phyloP scores from a whole-genome alignment of 2,113 vertebrate genomes.

The Sylvia atricapilla region DNA sequence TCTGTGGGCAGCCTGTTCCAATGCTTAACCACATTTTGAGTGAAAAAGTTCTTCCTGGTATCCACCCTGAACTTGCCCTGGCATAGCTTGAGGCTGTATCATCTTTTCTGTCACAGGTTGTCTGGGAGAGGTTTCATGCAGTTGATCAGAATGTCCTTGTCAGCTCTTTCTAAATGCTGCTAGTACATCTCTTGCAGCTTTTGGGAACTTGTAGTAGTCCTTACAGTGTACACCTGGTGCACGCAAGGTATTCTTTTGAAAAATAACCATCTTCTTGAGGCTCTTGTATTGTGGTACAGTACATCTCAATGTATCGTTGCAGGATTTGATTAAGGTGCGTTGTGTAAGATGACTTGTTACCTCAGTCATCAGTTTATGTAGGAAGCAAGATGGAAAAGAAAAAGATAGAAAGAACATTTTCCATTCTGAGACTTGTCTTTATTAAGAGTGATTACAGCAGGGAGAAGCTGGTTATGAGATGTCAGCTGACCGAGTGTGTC shows the following conservation, averaged over 20 bases:
- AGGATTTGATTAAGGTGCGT: background rate
- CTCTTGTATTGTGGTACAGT: background rate
- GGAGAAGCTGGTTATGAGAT: background rate
- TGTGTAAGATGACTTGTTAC: fast-evolving
- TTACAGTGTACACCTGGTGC: background rate
- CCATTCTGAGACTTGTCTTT: background rate
- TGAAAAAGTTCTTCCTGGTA: background rate
- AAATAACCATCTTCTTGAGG: background rate
- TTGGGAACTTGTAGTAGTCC: background rate
- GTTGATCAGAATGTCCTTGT: background rate
- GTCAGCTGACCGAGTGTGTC: background rate
- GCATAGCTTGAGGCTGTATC: background rate
- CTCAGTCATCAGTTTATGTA: background rate
- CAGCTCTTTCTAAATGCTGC: background rate
- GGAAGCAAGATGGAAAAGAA: background rate
- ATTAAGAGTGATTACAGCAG: background rate
- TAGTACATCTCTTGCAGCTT: background rate
- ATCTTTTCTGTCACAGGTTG: background rate
- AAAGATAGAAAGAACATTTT: background rate
- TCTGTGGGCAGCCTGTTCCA: background rate
- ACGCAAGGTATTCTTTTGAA: background rate
- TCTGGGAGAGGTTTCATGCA: background rate
- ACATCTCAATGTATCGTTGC: background rate
- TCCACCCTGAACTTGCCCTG: background rate
- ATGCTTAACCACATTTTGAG: background rate